Conservation (phyloP, 1,140 invertebrate genomes). For the Hycleus phaleratus region DNA sequence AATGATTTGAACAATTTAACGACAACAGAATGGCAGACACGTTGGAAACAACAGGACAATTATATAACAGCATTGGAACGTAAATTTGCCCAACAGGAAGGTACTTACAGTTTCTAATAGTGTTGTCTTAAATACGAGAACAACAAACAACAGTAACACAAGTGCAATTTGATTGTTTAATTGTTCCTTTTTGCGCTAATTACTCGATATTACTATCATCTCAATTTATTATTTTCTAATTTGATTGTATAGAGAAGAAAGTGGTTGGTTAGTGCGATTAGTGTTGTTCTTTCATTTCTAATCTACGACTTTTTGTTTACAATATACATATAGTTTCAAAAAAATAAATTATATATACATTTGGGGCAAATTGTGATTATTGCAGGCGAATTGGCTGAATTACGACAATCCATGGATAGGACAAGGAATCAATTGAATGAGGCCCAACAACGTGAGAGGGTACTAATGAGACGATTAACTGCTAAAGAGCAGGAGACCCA, state of each 20-base stretch:
- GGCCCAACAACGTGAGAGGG: slow-evolving; percentile 80
- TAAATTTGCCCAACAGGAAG: slow-evolving; percentile 37
- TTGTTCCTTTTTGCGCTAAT: slow-evolving; percentile 12
- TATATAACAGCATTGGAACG: slow-evolving; percentile 35
- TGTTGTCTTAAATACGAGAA: slow-evolving; percentile 14
- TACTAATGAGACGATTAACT: slow-evolving; percentile 80
- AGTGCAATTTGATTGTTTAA: slow-evolving; percentile 9
- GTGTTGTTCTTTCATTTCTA: not conserved
- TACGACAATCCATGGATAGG: slow-evolving; percentile 75
- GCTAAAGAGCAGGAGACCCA: slow-evolving; percentile 95
- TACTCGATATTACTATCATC: not conserved
- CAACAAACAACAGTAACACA: not conserved
- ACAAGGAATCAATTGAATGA: slow-evolving; percentile 75
- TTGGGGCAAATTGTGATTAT: slow-evolving; percentile 30
- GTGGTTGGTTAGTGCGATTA: not conserved
- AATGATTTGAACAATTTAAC: slow-evolving; percentile 29
- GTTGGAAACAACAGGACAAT: slow-evolving; percentile 37
- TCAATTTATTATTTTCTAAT: not conserved
- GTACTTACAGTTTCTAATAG: slow-evolving; percentile 34
- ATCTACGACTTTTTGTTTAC: slow-evolving; percentile 27
- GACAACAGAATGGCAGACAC: slow-evolving; percentile 30
- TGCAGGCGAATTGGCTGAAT: slow-evolving; percentile 64
- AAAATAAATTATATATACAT: not conserved
- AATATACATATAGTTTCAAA: slow-evolving; percentile 25
- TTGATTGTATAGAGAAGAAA: not conserved